Evolutionary conservation across 2,113 vertebrate species (phyloP), one percentile per base, ranked within the genome.

Genomic region (Noturus placidus): DNA sequence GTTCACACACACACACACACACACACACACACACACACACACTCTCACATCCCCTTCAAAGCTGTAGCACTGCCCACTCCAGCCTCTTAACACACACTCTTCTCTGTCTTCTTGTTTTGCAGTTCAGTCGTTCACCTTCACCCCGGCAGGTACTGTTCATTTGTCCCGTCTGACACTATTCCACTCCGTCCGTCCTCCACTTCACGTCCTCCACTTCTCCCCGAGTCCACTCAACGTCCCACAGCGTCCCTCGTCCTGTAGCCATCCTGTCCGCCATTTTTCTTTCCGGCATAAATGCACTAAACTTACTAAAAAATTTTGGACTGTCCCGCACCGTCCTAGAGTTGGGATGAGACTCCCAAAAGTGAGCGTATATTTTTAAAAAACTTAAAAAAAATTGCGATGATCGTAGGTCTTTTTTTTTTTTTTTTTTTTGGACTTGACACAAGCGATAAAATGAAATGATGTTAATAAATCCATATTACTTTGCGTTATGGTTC

Each of bases 41-140:
- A 63, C 84, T 59, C 63, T 77, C 46, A 46, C 83, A 57, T n/a
- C 87, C 89, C 89, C 90, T 35, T 79, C 27, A 88, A 92, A 93
- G 92, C 77, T 79, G 50, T 92, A 85, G 91, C 84, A 87, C 92
- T 91, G 88, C 86, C 87, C 91, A 89, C 92, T 91, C 90, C 94
- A 94, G 92, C 94, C 93, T 95, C 87, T 94, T 96, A 95, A 96
- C 94, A 92, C 95, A 92, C 89, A 94, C 82, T 88, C 81, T 95
- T 96, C 92, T 96, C 95, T 97, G 94, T 95, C 96, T 97, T 97
- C 95, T 96, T 96, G 94, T 96, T 97, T 97, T 97, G 93, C 95
- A 97, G 95, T 97, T 93, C 96, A 96, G 94, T 96, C 95, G 94
- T 97, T 97, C 95, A 96, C 96, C 94, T 97, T 98, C 96, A 97